Evolutionary conservation across 2,888 invertebrate species (phyloP).

Genomic region (Patella caerulea): DNA sequence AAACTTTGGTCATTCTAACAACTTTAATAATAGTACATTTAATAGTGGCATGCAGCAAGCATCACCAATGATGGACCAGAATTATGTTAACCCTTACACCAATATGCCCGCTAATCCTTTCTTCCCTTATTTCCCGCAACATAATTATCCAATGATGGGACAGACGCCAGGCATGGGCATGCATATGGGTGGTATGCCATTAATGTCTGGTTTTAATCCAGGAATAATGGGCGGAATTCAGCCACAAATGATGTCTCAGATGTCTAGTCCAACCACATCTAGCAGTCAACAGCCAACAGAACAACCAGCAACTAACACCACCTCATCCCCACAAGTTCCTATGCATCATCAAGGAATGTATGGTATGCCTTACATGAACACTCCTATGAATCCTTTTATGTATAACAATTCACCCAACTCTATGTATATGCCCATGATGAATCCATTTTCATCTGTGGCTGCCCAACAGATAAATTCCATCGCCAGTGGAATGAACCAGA

Average conservation of each 20-base stretch:
- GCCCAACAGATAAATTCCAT: background rate
- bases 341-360: slow-evolving; percentile 4
- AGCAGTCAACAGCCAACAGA: background rate
- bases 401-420: background rate
- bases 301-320: background rate
- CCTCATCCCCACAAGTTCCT: background rate
- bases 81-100: background rate
- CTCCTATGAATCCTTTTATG: slow-evolving; percentile 1
- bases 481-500: background rate
- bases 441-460: background rate
- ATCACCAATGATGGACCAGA: background rate
- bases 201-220: background rate
- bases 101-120: background rate
- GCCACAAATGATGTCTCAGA: background rate
- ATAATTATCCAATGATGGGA: background rate
- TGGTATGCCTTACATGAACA: slow-evolving; percentile 3
- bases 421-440: slow-evolving; percentile 9
- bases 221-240: background rate
- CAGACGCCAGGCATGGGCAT: background rate
- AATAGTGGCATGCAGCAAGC: background rate
- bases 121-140: slow-evolving; percentile 1
- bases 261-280: background rate
- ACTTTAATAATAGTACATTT: background rate
- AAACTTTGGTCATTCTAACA: background rate
- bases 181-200: background rate